phyloP scores from a whole-genome alignment of 1,140 invertebrate species.

The Drosophila yakuba region DNA sequence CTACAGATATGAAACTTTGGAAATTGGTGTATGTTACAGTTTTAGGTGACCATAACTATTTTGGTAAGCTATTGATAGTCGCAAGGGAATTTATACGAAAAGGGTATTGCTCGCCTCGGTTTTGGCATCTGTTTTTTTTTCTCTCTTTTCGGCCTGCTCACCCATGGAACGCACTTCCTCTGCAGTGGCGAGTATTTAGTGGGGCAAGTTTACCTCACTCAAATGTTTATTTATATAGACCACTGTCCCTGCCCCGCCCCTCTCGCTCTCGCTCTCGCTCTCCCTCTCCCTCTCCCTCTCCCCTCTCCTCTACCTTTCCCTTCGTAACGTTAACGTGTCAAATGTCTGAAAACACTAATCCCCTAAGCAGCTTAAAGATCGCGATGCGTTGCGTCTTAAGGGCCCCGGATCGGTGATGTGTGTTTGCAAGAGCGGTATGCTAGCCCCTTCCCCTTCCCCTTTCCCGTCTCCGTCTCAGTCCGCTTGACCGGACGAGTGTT shows the following conservation, averaged over 20 bases:
- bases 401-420: slow-evolving; percentile 15
- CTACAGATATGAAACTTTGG: not conserved
- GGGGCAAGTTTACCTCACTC: slow-evolving; percentile 53
- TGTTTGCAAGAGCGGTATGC: slow-evolving; percentile 10
- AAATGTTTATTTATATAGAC: slow-evolving; percentile 63
- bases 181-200: slow-evolving; percentile 60
- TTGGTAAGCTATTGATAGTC: not conserved
- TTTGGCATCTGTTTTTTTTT: no score
- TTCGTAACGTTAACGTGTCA: slow-evolving; percentile 73
- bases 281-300: not conserved
- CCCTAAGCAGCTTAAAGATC: slow-evolving; percentile 82
- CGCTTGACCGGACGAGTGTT: slow-evolving; percentile 58
- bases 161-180: slow-evolving; percentile 66
- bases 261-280: no score
- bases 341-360: slow-evolving; percentile 83
- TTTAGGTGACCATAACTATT: not conserved
- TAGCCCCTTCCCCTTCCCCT: not conserved
- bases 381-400: slow-evolving; percentile 67
- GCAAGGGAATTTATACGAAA: not conserved
- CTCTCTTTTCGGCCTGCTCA: not conserved
- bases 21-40: not conserved
- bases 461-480: not conserved
- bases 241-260: slow-evolving; percentile 14
- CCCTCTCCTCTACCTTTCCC: not conserved
- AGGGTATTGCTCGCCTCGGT: not conserved